phyloP scores from a whole-genome alignment of 2,888 invertebrate genomes.

The Oxystoma pomonae region DNA sequence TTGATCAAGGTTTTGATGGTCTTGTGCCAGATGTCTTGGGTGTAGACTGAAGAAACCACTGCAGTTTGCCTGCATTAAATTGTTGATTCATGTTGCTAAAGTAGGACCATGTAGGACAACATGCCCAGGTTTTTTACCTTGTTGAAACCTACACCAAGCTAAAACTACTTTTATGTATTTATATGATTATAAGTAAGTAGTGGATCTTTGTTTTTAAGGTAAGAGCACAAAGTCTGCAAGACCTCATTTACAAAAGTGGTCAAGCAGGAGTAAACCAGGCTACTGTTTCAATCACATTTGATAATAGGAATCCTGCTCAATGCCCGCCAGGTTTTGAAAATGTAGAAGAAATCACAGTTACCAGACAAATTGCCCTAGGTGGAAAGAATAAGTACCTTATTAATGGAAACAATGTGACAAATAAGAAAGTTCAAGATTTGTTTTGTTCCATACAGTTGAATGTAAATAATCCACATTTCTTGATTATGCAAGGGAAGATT shows the following conservation, averaged over 20 bases:
- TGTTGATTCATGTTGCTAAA: too few relatives aligned
- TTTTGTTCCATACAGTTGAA: slow-evolving; percentile 97
- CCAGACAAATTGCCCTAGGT: slow-evolving; percentile 84
- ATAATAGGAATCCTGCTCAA: slow-evolving; percentile 76
- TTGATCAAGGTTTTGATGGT: too few relatives aligned
- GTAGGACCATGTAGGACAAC: too few relatives aligned
- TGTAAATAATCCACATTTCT: slow-evolving; percentile 98
- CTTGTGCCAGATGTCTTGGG: too few relatives aligned
- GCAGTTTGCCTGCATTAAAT: too few relatives aligned
- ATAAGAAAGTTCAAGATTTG: slow-evolving; percentile 87
- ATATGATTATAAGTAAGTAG: not conserved
- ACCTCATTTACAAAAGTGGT: slow-evolving; percentile 96
- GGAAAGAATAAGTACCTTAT: slow-evolving; percentile 91
- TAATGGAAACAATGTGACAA: slow-evolving; percentile 87
- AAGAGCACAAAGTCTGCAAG: slow-evolving; percentile 83
- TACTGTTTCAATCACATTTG: slow-evolving; percentile 92
- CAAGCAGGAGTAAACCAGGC: slow-evolving; percentile 95
- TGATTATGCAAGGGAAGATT: slow-evolving; percentile 99
- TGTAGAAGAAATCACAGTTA: slow-evolving; percentile 86
- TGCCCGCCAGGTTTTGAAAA: slow-evolving; percentile 91
- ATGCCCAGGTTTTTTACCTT: too few relatives aligned
- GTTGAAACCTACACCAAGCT: too few relatives aligned
- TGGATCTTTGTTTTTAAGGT: slow-evolving; percentile 65
- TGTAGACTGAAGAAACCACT: too few relatives aligned
- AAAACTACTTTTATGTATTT: slow-evolving; percentile 7